Evolutionary conservation across 2,797 vertebrate genomes (phyloP).

Genomic region (Neosalanx taihuensis): DNA sequence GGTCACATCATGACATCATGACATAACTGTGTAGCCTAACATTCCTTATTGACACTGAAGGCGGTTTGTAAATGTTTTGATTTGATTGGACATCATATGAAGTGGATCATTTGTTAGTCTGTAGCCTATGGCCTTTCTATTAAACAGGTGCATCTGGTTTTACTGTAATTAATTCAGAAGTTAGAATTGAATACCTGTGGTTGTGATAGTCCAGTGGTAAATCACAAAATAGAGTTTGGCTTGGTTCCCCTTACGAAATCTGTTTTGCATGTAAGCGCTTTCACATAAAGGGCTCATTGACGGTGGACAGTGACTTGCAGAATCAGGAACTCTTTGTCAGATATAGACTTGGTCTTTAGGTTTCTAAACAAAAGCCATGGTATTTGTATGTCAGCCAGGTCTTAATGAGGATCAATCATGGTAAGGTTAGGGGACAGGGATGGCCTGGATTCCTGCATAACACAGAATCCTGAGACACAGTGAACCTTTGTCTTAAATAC

Average conservation of each 20-base stretch:
- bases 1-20: no score
- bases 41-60: no score
- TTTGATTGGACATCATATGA: neutral
- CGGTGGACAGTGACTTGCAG: neutral
- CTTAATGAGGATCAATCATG: neutral
- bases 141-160: neutral
- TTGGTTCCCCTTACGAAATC: neutral
- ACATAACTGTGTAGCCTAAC: no score
- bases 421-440: no score
- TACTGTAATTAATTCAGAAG: neutral
- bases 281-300: neutral
- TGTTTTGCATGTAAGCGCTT: neutral
- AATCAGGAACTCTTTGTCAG: neutral
- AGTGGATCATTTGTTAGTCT: neutral
- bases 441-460: no score
- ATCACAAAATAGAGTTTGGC: neutral
- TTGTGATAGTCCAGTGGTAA: neutral
- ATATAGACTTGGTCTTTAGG: neutral
- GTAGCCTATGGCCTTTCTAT: neutral
- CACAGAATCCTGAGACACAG: no score
- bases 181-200: neutral
- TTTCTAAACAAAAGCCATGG: neutral
- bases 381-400: neutral
- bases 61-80: neutral
- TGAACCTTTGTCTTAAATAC: no score